phyloP scores from a whole-genome alignment of 2,797 vertebrate species.

The Coregonus sp. region DNA sequence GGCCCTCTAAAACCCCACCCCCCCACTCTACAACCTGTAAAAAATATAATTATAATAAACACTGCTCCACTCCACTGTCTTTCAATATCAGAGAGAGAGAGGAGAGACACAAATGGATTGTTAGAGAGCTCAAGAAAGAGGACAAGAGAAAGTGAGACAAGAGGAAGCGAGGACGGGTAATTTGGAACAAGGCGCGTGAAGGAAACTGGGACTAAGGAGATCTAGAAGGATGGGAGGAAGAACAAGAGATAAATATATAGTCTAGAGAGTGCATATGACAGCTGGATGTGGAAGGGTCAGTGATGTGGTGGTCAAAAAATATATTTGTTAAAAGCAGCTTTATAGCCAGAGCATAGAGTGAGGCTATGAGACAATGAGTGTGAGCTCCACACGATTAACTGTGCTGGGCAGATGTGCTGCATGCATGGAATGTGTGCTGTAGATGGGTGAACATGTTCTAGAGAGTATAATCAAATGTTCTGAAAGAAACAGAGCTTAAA shows the following conservation, averaged over 20 bases:
- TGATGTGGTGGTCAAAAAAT: slow-evolving; percentile 42
- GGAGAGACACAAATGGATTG: background rate
- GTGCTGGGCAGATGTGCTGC: slow-evolving; percentile 26
- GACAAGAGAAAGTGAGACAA: background rate
- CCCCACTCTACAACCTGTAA: slow-evolving; percentile 58
- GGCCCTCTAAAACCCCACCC: no score
- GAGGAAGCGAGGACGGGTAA: no score
- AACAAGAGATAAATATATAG: no score
- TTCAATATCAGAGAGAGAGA: background rate
- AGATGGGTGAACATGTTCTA: no score
- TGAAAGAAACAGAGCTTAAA: no score
- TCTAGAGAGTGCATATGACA: slow-evolving; percentile 33
- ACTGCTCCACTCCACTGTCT: slow-evolving; percentile 17
- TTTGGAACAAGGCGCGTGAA: no score
- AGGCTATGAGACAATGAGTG: background rate
- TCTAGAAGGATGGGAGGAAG: no score
- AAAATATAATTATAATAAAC: background rate
- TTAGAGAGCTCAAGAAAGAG: background rate
- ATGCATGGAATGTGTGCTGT: slow-evolving; percentile 29
- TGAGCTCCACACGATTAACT: slow-evolving; percentile 35
- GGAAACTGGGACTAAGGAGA: no score
- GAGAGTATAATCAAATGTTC: no score
- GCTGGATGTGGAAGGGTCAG: slow-evolving; percentile 44
- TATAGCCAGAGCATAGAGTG: background rate
- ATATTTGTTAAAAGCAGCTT: background rate